Conservation (phyloP, 2,113 vertebrate species). For the Ophiodon elongatus region DNA sequence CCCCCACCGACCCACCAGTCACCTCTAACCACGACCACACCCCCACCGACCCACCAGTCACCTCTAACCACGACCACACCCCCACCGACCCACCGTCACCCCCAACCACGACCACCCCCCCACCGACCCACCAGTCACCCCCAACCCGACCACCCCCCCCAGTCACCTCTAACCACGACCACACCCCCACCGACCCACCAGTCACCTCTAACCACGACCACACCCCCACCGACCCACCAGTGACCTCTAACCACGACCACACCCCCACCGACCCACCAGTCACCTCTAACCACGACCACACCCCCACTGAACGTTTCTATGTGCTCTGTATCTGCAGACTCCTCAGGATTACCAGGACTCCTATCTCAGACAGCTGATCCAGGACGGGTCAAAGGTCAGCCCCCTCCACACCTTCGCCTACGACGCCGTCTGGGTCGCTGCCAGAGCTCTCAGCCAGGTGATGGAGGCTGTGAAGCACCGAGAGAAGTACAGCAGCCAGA, state of each 20-base stretch:
- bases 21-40: neutral
- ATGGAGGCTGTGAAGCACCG: conserved; percentile 86
- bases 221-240: no score
- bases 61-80: neutral
- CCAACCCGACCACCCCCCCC: neutral
- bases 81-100: neutral
- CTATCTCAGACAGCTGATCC: conserved; percentile 86
- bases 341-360: conserved; percentile 90
- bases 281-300: neutral
- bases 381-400: conserved; percentile 82
- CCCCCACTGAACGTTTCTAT: neutral
- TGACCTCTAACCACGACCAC: no score
- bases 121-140: neutral
- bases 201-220: neutral
- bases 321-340: conserved; percentile 81
- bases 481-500: conserved; percentile 84
- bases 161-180: neutral
- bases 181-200: no score
- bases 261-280: no score
- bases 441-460: conserved; percentile 87
- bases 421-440: conserved; percentile 94
- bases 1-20: neutral
- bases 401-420: conserved; percentile 93
- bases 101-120: neutral
- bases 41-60: neutral